Conservation (phyloP, 2,888 invertebrate genomes). For the Cyclophora albipunctata region DNA sequence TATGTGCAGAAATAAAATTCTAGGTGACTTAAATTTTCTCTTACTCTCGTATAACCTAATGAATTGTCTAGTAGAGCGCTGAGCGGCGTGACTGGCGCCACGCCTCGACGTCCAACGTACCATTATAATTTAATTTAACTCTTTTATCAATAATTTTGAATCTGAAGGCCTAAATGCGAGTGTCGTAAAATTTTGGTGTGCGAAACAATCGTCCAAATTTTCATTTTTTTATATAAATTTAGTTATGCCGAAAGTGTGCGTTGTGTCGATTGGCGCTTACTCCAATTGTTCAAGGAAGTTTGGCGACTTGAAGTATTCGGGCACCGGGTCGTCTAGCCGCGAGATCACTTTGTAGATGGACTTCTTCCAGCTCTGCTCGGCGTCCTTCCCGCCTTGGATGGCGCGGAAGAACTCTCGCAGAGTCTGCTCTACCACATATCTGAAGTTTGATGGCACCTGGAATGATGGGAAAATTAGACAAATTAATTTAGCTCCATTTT, state of each 20-base stretch:
- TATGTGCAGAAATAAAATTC: slow-evolving; percentile 77
- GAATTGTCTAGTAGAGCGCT: slow-evolving; percentile 70
- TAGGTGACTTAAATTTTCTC: slow-evolving; percentile 76
- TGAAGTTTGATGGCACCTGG: slow-evolving; percentile 98
- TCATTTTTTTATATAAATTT: slow-evolving; percentile 25
- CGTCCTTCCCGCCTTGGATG: slow-evolving; percentile 96
- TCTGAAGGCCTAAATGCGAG: slow-evolving; percentile 81
- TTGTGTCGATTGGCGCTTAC: slow-evolving; percentile 71
- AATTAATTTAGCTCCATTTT: not conserved
- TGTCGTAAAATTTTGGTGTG: slow-evolving; percentile 79
- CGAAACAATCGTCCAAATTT: slow-evolving; percentile 66
- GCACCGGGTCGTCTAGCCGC: slow-evolving; percentile 98
- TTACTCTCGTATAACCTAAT: slow-evolving; percentile 72
- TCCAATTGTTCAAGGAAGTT: slow-evolving; percentile 99
- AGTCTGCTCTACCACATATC: slow-evolving; percentile 97
- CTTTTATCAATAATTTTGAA: slow-evolving; percentile 77
- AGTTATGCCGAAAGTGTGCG: slow-evolving; percentile 56
- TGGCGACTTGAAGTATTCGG: slow-evolving; percentile 99
- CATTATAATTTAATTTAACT: slow-evolving; percentile 67
- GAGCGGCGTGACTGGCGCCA: slow-evolving; percentile 32
- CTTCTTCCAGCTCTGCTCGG: slow-evolving; percentile 99
- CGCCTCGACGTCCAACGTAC: slow-evolving; percentile 65
- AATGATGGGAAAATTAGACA: slow-evolving; percentile 23
- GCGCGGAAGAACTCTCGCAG: slow-evolving; percentile 99
- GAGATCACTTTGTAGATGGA: slow-evolving; percentile 99